Evolutionary conservation across 2,113 vertebrate genomes (phyloP), one percentile per base, ranked within the genome.

Genomic region (Malurus melanocephalus): DNA sequence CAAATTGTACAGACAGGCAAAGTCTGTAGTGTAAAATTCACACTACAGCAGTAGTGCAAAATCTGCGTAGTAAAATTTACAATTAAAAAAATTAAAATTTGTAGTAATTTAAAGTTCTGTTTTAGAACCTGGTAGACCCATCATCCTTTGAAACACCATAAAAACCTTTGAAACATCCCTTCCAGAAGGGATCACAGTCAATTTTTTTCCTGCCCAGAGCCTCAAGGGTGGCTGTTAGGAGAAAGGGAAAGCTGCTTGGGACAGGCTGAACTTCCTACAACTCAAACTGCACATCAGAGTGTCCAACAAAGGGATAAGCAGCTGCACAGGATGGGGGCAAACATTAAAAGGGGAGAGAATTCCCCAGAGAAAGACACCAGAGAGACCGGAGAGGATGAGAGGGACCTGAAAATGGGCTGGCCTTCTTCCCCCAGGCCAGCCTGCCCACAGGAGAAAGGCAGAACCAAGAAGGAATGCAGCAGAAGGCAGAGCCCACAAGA

Each of bases 1-100:
- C n/a, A 55, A 69, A 57, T 16, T 38, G 10, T 4, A 60, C 21
- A 27, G 11, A 57, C 48, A 61, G 68, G 17, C 26, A 79, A 33
- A 0, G 0, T 65, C 38, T 38, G 38, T 38, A 38, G 38, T 38
- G 38, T 38, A 38, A 38, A 11, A 4, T 38, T 38, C 38, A 38
- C 38, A 11, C 38, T 38, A 38, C 38, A 38, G 38, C 10, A 38
- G 38, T 38, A 38, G 38, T 38, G 38, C 38, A 38, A 38, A 38
- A 38, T 38, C 4, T 38, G 38, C 38, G 4, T 38, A 38, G 38
- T 38, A 38, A 38, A 38, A 38, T 38, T 38, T 38, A 38, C 11
- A 38, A 38, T 38, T 4, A 38, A 38, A 38, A 38, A 38, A 38
- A 4, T 38, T 38, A 3, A 38, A 38, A 32, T 13, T 65, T 66